phyloP scores from a whole-genome alignment of 2,113 vertebrate genomes.

The Chamaea fasciata region DNA sequence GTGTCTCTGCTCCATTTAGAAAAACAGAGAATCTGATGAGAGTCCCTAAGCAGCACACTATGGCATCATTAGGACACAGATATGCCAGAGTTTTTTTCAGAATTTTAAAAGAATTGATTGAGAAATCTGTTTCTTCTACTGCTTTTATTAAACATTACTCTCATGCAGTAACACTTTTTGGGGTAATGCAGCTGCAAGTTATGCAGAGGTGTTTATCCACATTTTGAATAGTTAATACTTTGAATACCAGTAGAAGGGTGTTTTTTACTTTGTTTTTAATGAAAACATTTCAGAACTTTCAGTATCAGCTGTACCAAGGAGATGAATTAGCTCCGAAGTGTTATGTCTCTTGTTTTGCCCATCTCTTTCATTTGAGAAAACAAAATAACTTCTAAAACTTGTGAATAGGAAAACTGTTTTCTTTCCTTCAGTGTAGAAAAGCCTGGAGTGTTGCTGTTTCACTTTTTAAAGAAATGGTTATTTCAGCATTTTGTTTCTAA shows the following conservation, averaged over 20 bases:
- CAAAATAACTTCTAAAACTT: neutral
- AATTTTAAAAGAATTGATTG: neutral
- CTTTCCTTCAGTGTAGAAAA: neutral
- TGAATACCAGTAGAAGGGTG: neutral
- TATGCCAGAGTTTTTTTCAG: neutral
- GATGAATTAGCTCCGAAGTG: neutral
- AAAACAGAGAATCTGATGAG: neutral
- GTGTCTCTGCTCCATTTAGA: neutral
- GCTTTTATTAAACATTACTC: neutral
- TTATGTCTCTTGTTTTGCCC: neutral
- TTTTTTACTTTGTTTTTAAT: neutral
- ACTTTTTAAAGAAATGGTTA: neutral
- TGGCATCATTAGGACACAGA: neutral
- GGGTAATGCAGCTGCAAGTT: neutral
- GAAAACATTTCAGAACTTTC: neutral
- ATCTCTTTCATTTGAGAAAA: neutral
- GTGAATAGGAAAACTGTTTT: neutral
- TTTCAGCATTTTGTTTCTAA: neutral
- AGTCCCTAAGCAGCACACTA: neutral
- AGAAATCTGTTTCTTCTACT: neutral
- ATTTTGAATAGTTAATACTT: neutral
- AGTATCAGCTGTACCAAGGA: neutral
- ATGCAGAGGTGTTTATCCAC: neutral
- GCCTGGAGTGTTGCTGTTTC: neutral
- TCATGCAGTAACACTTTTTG: neutral